phyloP scores from a whole-genome alignment of 2,888 invertebrate genomes.

The Amphipoea lucens region DNA sequence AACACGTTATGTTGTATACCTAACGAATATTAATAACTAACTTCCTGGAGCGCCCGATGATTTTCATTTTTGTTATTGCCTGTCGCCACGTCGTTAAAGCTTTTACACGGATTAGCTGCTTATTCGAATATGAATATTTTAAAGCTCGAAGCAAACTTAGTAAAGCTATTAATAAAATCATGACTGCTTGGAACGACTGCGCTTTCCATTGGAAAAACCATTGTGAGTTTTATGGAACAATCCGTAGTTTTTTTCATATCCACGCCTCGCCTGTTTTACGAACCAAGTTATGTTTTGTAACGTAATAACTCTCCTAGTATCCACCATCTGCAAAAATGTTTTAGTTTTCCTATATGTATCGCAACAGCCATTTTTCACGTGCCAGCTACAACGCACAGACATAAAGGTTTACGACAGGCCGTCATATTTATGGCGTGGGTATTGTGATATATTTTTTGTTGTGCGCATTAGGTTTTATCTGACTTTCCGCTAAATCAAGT shows the following conservation, averaged over 20 bases:
- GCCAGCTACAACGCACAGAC: slow-evolving; percentile 87
- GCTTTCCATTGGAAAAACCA: slow-evolving; percentile 44
- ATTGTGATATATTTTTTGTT: slow-evolving; percentile 91
- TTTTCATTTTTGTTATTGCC: slow-evolving; percentile 81
- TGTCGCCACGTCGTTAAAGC: slow-evolving; percentile 76
- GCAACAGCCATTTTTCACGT: slow-evolving; percentile 88
- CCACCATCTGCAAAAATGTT: slow-evolving; percentile 73
- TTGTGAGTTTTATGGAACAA: slow-evolving; percentile 44
- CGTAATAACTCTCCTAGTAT: slow-evolving; percentile 70
- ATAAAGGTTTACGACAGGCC: slow-evolving; percentile 90
- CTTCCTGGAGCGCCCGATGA: slow-evolving; percentile 79
- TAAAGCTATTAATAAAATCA: slow-evolving; percentile 31
- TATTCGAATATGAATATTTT: slow-evolving; percentile 60
- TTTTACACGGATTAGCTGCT: slow-evolving; percentile 71
- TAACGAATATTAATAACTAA: slow-evolving; percentile 88
- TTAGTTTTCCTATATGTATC: slow-evolving; percentile 79
- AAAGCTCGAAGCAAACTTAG: slow-evolving; percentile 29
- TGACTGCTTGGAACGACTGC: slow-evolving; percentile 25
- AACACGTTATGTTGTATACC: slow-evolving; percentile 85
- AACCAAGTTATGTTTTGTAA: slow-evolving; percentile 71
- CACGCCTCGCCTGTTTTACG: slow-evolving; percentile 70
- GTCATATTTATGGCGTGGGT: slow-evolving; percentile 89
- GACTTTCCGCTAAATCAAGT: slow-evolving; percentile 91
- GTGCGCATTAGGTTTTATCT: slow-evolving; percentile 91
- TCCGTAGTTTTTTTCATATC: slow-evolving; percentile 54